Conservation (phyloP, 2,113 vertebrate genomes). For the Upupa epops region DNA sequence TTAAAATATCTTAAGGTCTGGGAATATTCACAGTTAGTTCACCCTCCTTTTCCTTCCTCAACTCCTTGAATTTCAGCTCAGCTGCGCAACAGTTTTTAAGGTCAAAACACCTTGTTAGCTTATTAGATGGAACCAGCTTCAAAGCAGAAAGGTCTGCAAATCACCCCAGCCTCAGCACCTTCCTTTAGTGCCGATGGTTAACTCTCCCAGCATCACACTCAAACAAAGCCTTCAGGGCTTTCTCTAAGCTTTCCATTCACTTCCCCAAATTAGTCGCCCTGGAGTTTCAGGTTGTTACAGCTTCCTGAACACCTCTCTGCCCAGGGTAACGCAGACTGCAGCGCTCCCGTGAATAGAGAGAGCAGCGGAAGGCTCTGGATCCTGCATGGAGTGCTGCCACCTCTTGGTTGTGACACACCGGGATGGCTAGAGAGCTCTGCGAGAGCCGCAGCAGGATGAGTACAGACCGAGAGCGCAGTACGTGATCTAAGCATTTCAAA, state of each 20-base stretch:
- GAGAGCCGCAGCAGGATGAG: not conserved
- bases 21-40: not conserved
- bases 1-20: not conserved
- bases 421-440: constrained; percentile 3
- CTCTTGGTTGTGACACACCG: constrained; percentile 57
- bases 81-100: not conserved
- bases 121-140: not conserved
- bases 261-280: too few species aligned
- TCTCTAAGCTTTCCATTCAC: too few species aligned
- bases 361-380: not conserved
- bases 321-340: not conserved
- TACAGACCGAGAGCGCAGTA: not conserved
- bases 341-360: not conserved
- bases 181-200: not conserved
- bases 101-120: not conserved
- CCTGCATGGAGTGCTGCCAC: constrained; percentile 46
- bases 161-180: not conserved
- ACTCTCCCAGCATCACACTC: not conserved
- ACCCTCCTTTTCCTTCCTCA: not conserved
- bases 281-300: too few species aligned
- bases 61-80: not conserved
- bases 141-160: not conserved
- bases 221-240: too few species aligned
- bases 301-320: not conserved
- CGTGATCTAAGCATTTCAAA: not conserved